Evolutionary conservation across 2,888 invertebrate genomes (phyloP), one percentile per base, ranked within the genome.

Genomic region (Drosophila niveifrons): DNA sequence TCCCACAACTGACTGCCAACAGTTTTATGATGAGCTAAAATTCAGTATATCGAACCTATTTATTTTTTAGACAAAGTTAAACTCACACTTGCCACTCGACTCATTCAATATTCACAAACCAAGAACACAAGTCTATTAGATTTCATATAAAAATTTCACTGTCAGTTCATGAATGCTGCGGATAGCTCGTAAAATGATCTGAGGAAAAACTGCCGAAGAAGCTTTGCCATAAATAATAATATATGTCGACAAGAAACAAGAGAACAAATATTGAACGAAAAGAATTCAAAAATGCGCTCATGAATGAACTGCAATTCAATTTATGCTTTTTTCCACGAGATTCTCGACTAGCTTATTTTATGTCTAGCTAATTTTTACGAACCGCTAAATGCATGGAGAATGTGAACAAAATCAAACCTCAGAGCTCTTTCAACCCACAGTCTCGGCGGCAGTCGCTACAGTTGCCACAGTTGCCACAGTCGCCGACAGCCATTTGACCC

Each of bases 271-370:
- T 65, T 58, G 50, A 53, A n/a, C 1, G 18, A 18, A 61, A 44
- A 47, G 52, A 34, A 48, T n/a, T 39, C 11, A n/a, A 13, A 43
- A 51, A 18, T 53, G 36, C 41, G 48, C 11, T 72, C 68, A 89
- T 84, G 88, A 89, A 85, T 85, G 88, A 82, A 74, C 39, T 76
- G 89, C 74, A 84, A 88, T 88, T 82, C 67, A 85, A 73, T 87
- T 78, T 67, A 81, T 78, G 79, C 71, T 68, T 66, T 68, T 71
- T 71, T 75, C 67, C 72, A 78, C 56, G 62, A 63, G 73, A 72
- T 61, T 76, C 59, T 67, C 44, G 62, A 41, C 66, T 36, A 56
- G 59, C 68, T 69, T 80, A 77, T 83, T 80, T 80, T 74, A 89
- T 84, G 74, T 75, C 71, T 66, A 73, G 70, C 88, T 85, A 89